A percentile compares a stretch with the other conserved stretches of the same genome.
phyloP scores from a whole-genome alignment of 2,888 invertebrate species.

The Cecidostiba fungosa region DNA sequence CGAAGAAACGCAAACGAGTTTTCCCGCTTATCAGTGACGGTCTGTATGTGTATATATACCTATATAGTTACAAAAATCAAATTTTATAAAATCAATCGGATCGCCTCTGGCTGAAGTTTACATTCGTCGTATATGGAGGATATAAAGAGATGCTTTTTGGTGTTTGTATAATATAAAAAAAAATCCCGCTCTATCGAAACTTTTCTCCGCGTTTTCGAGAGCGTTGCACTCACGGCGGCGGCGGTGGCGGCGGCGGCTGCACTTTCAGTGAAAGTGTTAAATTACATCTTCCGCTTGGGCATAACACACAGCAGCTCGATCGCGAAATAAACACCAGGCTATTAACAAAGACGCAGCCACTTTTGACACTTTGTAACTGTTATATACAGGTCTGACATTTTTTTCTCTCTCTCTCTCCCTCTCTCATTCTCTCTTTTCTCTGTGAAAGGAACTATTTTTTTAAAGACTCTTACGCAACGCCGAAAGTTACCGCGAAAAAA shows the following conservation, averaged over 20 bases:
- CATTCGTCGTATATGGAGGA: background rate
- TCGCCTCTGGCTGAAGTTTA: background rate
- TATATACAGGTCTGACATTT: background rate
- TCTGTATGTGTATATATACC: background rate
- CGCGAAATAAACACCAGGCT: background rate
- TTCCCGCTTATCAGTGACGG: background rate
- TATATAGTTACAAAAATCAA: background rate
- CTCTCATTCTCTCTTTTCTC: background rate
- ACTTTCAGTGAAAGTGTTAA: conserved; percentile 65
- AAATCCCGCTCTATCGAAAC: conserved; percentile 2
- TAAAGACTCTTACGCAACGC: background rate
- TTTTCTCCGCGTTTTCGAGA: conserved; percentile 47
- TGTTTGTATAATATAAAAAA: background rate
- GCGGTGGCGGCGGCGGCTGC: background rate
- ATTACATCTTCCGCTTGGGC: conserved; percentile 61
- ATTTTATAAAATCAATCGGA: background rate
- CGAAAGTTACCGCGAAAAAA: background rate
- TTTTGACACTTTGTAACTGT: background rate
- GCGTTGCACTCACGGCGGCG: conserved; percentile 50
- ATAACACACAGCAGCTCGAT: background rate
- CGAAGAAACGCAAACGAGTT: conserved; percentile 40
- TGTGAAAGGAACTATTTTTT: too few relatives aligned
- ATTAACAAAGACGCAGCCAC: background rate
- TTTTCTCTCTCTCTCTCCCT: background rate
- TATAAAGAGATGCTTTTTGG: background rate